phyloP scores from a whole-genome alignment of 2,888 invertebrate species.

The Drosophila quinaria region DNA sequence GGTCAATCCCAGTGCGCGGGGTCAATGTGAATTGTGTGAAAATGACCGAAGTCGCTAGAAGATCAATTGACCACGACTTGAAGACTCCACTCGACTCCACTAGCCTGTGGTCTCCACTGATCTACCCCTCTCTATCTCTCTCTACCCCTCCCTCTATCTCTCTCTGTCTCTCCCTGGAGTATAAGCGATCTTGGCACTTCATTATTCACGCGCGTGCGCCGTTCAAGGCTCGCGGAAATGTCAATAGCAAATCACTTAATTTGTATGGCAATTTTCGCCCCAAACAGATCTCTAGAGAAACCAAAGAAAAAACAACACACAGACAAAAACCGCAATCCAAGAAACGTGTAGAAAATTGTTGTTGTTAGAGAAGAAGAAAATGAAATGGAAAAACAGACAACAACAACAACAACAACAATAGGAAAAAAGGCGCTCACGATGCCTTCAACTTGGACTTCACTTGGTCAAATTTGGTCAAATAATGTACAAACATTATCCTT shows the following conservation, averaged over 20 bases:
- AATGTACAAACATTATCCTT: constrained; percentile 76
- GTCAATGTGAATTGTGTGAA: constrained; percentile 79
- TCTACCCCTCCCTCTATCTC: neutral
- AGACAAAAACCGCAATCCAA: constrained; percentile 43
- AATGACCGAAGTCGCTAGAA: constrained; percentile 63
- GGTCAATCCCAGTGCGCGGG: constrained; percentile 73
- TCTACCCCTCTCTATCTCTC: neutral
- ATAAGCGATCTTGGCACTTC: constrained; percentile 82
- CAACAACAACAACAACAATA: neutral
- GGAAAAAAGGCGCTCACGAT: constrained; percentile 58
- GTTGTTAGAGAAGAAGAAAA: constrained; percentile 8
- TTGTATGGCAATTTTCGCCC: constrained; percentile 78
- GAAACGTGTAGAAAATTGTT: constrained; percentile 72
- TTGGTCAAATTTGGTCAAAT: constrained; percentile 69
- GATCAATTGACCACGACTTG: constrained; percentile 59
- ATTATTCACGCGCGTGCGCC: constrained; percentile 80
- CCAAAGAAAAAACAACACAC: neutral
- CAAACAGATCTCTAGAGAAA: constrained; percentile 20
- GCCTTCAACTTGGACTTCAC: constrained; percentile 52
- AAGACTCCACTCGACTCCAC: constrained; percentile 26
- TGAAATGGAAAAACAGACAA: neutral
- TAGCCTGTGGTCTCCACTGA: neutral
- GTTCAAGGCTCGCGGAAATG: constrained; percentile 78
- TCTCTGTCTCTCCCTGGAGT: constrained; percentile 33
- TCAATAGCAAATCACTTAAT: constrained; percentile 83